Evolutionary conservation across 2,888 invertebrate genomes (phyloP).

Genomic region (Heliconius sara): DNA sequence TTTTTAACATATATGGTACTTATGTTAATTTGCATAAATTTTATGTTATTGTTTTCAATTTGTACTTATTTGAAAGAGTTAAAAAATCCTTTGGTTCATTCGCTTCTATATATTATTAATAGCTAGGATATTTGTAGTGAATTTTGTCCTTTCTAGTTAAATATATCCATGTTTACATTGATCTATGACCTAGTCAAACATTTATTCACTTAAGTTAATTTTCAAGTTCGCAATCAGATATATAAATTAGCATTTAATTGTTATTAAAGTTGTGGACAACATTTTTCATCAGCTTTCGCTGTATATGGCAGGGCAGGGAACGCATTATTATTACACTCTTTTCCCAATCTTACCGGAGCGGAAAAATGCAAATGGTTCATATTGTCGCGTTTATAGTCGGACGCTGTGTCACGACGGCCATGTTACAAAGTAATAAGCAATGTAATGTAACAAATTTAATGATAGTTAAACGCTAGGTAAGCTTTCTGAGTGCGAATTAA

Average conservation of each 20-base stretch:
- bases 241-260: neutral
- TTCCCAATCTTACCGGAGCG: too few species aligned
- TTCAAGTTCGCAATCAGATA: neutral
- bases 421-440: neutral
- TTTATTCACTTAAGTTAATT: neutral
- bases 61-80: neutral
- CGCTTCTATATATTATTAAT: neutral
- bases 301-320: too few species aligned
- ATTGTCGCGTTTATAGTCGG: neutral
- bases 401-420: neutral
- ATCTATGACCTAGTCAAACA: slow-evolving; percentile 36
- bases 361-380: too few species aligned
- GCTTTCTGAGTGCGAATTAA: neutral
- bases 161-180: slow-evolving; percentile 35
- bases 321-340: too few species aligned
- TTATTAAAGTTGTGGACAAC: neutral
- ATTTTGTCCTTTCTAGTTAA: slow-evolving; percentile 24
- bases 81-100: neutral
- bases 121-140: neutral
- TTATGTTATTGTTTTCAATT: neutral
- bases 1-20: neutral
- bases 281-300: neutral
- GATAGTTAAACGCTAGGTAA: neutral
- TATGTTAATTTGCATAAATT: neutral
- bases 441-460: neutral